phyloP scores from a whole-genome alignment of 2,888 invertebrate genomes.

The Omphaloscelis lunosa region DNA sequence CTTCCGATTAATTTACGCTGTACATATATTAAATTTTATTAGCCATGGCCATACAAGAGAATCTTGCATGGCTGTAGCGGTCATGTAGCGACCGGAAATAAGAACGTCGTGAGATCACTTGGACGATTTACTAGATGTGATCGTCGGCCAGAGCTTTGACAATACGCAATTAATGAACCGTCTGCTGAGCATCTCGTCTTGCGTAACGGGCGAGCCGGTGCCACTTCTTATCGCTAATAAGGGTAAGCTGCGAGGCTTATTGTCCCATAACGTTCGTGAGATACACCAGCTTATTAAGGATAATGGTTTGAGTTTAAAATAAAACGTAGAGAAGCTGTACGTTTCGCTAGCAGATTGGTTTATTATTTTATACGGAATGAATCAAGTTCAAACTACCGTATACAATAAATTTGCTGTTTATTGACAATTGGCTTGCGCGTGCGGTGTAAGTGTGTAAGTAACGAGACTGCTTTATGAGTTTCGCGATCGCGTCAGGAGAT shows the following conservation, averaged over 20 bases:
- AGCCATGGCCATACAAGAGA: slow-evolving; percentile 75
- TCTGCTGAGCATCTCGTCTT: slow-evolving; percentile 75
- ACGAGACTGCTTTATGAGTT: slow-evolving; percentile 72
- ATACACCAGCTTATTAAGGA: slow-evolving; percentile 45
- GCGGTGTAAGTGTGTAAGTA: slow-evolving; percentile 62
- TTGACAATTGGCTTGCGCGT: slow-evolving; percentile 57
- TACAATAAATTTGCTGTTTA: slow-evolving; percentile 61
- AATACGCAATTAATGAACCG: slow-evolving; percentile 87
- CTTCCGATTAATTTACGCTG: slow-evolving; percentile 83
- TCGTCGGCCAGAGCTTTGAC: slow-evolving; percentile 78
- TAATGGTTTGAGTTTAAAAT: slow-evolving; percentile 42
- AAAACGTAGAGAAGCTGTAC: slow-evolving; percentile 9
- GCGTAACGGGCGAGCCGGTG: slow-evolving; percentile 79
- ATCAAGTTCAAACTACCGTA: slow-evolving; percentile 34
- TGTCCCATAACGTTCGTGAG: slow-evolving; percentile 38
- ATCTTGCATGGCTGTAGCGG: slow-evolving; percentile 62
- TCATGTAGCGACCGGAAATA: slow-evolving; percentile 75
- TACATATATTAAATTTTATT: slow-evolving; percentile 74
- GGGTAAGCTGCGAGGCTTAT: slow-evolving; percentile 68
- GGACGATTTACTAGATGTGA: slow-evolving; percentile 79
- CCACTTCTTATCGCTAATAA: slow-evolving; percentile 85
- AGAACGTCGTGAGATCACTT: slow-evolving; percentile 78
- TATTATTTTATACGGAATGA: slow-evolving; percentile 46
- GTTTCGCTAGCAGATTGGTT: slow-evolving; percentile 41
- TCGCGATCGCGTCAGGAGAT: slow-evolving; percentile 72